phyloP scores from a whole-genome alignment of 2,888 invertebrate species.

The Dysmachus trigonus region DNA sequence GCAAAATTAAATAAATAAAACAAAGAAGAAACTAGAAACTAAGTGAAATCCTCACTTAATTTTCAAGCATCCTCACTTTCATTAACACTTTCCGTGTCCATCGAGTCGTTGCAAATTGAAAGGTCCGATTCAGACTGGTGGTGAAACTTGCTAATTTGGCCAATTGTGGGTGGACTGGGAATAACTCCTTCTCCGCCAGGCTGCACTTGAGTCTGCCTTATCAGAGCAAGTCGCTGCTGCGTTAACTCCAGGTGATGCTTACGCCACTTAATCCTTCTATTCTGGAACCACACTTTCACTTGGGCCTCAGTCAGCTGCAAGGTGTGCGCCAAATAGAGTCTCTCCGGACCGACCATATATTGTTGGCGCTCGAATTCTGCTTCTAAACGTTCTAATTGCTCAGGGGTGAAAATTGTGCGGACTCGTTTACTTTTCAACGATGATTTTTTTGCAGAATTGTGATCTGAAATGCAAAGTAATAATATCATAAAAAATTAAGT shows the following conservation, averaged over 20 bases:
- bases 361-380: conserved; percentile 95
- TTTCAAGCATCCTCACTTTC: conserved; percentile 58
- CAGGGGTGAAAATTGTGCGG: conserved; percentile 95
- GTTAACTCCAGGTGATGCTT: conserved; percentile 94
- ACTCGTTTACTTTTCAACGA: conserved; percentile 82
- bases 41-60: not conserved
- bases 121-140: conserved; percentile 61
- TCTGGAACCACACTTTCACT: conserved; percentile 94
- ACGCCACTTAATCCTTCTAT: conserved; percentile 89
- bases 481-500: not conserved
- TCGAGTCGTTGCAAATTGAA: conserved; percentile 64
- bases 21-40: not conserved
- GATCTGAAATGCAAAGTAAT: not conserved
- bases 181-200: conserved; percentile 8
- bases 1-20: not conserved
- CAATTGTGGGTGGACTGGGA: not conserved
- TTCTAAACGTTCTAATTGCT: conserved; percentile 92
- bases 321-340: conserved; percentile 82
- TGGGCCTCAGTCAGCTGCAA: conserved; percentile 66
- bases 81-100: conserved; percentile 61
- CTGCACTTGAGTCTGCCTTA: conserved; percentile 62
- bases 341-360: conserved; percentile 97
- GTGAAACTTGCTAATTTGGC: conserved; percentile 21
- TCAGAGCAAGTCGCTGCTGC: conserved; percentile 79
- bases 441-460: conserved; percentile 57